Base-by-base conservation (phyloP, 1,140 invertebrate species). In the Meloidogyne exigua region DNA sequence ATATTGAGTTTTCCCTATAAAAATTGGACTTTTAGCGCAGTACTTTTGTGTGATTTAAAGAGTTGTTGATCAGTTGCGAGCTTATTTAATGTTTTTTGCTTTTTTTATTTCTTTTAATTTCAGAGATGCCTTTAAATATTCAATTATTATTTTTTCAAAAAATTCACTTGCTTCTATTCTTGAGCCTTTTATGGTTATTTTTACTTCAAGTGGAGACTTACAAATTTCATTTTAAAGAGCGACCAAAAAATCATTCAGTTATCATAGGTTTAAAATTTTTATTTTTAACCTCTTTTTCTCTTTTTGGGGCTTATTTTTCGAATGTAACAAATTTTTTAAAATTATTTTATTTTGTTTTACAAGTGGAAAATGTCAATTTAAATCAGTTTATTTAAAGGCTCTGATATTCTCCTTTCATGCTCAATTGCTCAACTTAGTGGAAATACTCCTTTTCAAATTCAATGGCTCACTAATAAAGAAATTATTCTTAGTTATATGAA, bases 401-500 rank as follows among this genome's bases (percentile, higher is more conserved):
- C 72, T 21, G 72, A 73, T 76, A 57, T 81, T 25, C 25, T 70
- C 3, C 71, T 81, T 21, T 21, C 71, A 12, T 81, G 80, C 62
- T 71, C 80, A 26, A 67, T 75, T 67, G 81, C 71, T 25, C 74
- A 78, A 36, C 25, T 68, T 12, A 42, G 72, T 18, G 70, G 49
- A 42, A 72, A 78, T 64, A 26, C 44, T 32, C 78, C 74, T 28
- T 67, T 69, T 11, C 76, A 78, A 39, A 85, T 73, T 62, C 81
- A 82, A 63, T 82, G 82, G 82, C 28, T 76, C 15, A 81, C 65
- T 13, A 82, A 82, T 42, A 68, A 26, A 12, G 68, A 80, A 32
- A 73, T 70, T 15, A 63, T 82, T 26, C 28, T 84, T 4, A 76
- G 76, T 15, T 73, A 67, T 32, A 80, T 76, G 12, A 64, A 81